phyloP scores from a whole-genome alignment of 1,140 invertebrate genomes.

The Lethocerus indicus region DNA sequence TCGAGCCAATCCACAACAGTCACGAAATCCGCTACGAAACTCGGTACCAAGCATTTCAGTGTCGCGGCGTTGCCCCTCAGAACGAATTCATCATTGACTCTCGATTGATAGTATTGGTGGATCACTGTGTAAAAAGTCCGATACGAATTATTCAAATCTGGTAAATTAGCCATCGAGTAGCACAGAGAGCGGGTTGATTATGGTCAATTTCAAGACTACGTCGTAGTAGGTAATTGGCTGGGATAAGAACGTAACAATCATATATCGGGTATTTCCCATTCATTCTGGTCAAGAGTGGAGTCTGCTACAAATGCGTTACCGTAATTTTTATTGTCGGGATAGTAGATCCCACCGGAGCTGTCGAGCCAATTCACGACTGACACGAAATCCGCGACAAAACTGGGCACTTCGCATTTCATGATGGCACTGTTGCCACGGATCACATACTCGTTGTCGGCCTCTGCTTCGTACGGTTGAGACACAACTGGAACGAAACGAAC shows the following conservation, averaged over 20 bases:
- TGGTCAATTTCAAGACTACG: too few species aligned
- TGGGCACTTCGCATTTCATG: conserved; percentile 74
- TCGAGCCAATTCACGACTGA: conserved; percentile 60
- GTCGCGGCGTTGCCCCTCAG: conserved; percentile 71
- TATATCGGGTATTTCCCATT: too few species aligned
- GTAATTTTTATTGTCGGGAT: conserved; percentile 6
- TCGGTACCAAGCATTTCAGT: conserved; percentile 72
- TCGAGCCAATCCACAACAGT: conserved; percentile 71
- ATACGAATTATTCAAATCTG: too few species aligned
- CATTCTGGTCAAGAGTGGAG: too few species aligned
- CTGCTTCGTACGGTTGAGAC: conserved; percentile 59
- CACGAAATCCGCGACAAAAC: conserved; percentile 75
- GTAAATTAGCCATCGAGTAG: too few species aligned
- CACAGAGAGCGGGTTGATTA: too few species aligned
- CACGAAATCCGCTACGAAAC: conserved; percentile 77
- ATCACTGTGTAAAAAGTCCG: conserved; percentile 57
- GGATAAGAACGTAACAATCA: too few species aligned
- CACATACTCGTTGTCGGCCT: conserved; percentile 72
- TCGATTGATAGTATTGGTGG: conserved; percentile 67
- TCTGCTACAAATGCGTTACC: conserved; percentile 5
- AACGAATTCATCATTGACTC: conserved; percentile 78
- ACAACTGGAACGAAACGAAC: conserved; percentile 55
- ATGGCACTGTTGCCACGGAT: conserved; percentile 73
- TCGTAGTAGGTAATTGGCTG: too few species aligned
- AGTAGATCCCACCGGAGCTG: neutral